Conservation (phyloP, 2,888 invertebrate species). For the Diadromus collaris region DNA sequence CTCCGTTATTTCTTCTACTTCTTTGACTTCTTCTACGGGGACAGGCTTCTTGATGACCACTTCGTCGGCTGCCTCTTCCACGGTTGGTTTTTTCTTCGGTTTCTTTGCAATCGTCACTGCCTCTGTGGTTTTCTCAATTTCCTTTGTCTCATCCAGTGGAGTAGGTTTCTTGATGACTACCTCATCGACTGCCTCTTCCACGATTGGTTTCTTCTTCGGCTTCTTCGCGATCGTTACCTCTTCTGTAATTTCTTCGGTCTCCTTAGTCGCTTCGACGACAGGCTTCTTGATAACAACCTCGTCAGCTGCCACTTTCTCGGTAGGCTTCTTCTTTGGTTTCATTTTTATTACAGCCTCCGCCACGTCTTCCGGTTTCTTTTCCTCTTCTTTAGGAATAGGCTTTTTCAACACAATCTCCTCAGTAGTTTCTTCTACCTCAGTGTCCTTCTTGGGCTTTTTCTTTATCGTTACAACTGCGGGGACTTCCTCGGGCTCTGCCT, state of each 20-base stretch:
- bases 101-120: slow-evolving; percentile 67
- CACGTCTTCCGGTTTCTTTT: slow-evolving; percentile 71
- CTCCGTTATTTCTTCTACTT: slow-evolving; percentile 67
- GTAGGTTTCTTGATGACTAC: slow-evolving; percentile 69
- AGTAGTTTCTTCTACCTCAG: slow-evolving; percentile 78
- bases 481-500: slow-evolving; percentile 70
- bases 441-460: slow-evolving; percentile 78
- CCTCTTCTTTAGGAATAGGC: slow-evolving; percentile 67
- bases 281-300: slow-evolving; percentile 69
- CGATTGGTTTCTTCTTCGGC: slow-evolving; percentile 59
- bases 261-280: slow-evolving; percentile 70
- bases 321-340: slow-evolving; percentile 67
- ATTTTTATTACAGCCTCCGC: slow-evolving; percentile 71
- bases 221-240: slow-evolving; percentile 67
- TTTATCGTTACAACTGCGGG: slow-evolving; percentile 73
- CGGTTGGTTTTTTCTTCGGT: slow-evolving; percentile 80
- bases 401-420: slow-evolving; percentile 77
- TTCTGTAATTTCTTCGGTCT: slow-evolving; percentile 69
- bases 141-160: slow-evolving; percentile 65
- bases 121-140: slow-evolving; percentile 69
- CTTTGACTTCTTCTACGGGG: slow-evolving; percentile 74
- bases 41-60: slow-evolving; percentile 70
- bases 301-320: slow-evolving; percentile 70
- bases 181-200: slow-evolving; percentile 61
- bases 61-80: slow-evolving; percentile 79